Evolutionary conservation across 2,113 vertebrate genomes (phyloP).

Genomic region (Malurus alboscapulatus): DNA sequence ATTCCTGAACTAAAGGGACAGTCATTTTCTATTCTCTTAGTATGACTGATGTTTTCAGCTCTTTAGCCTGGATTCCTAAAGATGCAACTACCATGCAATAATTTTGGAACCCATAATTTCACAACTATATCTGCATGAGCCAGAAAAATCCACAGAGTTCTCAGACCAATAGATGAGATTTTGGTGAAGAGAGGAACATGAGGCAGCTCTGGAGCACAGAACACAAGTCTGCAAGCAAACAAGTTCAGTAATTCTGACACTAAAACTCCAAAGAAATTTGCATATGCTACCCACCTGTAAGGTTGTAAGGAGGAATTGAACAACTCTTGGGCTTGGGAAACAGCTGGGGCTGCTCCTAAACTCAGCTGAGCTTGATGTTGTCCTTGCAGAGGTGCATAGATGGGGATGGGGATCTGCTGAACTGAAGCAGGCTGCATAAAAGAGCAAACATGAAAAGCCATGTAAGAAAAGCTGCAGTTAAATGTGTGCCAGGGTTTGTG

Average conservation of each 20-base stretch:
- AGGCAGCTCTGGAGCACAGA: background rate
- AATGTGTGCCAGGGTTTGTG: background rate
- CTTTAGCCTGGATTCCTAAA: background rate
- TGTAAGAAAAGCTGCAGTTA: background rate
- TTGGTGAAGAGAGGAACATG: background rate
- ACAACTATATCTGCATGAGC: background rate
- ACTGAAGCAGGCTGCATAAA: constrained; percentile 84
- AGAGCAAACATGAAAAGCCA: background rate
- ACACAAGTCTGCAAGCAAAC: background rate
- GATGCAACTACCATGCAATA: background rate
- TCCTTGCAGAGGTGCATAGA: constrained; percentile 94
- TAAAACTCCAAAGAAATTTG: background rate
- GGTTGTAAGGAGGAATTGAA: constrained; percentile 93
- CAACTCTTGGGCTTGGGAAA: constrained; percentile 94
- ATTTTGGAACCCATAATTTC: accelerated
- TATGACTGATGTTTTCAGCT: background rate
- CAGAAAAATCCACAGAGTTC: background rate
- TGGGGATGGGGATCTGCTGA: constrained; percentile 94
- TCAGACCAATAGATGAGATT: background rate
- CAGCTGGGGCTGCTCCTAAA: constrained; percentile 86
- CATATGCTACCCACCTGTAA: constrained; percentile 79
- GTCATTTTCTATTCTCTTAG: background rate
- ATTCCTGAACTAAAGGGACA: background rate
- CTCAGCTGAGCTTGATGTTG: constrained; percentile 90
- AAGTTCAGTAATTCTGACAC: background rate